phyloP scores from a whole-genome alignment of 2,888 invertebrate species.

The Drosophila kanekoi region DNA sequence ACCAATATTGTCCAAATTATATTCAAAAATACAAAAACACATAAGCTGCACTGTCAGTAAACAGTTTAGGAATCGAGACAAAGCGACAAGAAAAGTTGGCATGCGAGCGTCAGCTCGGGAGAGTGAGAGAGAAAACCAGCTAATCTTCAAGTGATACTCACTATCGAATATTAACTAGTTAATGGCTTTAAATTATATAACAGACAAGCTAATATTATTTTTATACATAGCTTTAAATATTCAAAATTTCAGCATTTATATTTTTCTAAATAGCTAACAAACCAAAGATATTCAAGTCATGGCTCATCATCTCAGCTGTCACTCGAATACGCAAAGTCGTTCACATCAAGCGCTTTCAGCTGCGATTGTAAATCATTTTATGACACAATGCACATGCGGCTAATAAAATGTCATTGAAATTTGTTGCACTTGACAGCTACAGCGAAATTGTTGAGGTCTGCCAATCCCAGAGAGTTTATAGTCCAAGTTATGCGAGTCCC shows the following conservation, averaged over 20 bases:
- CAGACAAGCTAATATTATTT: too few relatives aligned
- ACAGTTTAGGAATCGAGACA: too few relatives aligned
- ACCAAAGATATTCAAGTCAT: neutral
- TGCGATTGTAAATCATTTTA: constrained; percentile 55
- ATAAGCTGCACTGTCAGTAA: too few relatives aligned
- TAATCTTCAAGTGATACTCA: too few relatives aligned
- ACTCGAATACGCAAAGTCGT: neutral
- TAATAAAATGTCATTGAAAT: constrained; percentile 55
- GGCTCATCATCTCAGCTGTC: constrained; percentile 3
- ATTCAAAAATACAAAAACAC: too few relatives aligned
- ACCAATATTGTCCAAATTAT: too few relatives aligned
- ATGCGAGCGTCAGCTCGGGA: too few relatives aligned
- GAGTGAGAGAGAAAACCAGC: too few relatives aligned
- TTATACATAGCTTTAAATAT: neutral
- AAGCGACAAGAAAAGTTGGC: too few relatives aligned
- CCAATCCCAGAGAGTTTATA: constrained; percentile 46
- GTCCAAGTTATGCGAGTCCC: constrained; percentile 25
- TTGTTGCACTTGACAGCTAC: constrained; percentile 44
- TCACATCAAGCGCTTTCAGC: constrained; percentile 15
- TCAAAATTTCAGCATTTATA: neutral
- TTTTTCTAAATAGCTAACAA: neutral
- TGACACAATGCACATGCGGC: constrained; percentile 37
- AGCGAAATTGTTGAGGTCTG: constrained; percentile 23
- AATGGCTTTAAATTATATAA: too few relatives aligned
- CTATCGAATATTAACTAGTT: too few relatives aligned